Percentiles rank a stretch among this genome's conserved stretches.
Conservation (phyloP, 2,888 invertebrate species). For the Drosophila formosana region DNA sequence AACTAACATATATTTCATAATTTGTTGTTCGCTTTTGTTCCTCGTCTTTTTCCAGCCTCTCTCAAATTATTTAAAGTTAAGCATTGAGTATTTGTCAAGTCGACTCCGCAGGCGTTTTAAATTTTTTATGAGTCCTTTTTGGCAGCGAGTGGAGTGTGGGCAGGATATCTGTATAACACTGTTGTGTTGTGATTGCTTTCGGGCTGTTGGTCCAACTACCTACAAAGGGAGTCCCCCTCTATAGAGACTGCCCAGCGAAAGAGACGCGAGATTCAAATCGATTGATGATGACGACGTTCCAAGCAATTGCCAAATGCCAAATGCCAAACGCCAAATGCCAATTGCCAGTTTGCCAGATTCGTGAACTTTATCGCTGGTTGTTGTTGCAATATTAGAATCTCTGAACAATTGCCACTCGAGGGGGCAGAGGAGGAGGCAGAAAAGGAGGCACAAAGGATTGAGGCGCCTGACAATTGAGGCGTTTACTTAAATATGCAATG, state of each 20-base stretch:
- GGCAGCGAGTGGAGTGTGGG: conserved; percentile 1
- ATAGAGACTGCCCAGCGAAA: neutral
- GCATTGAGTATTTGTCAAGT: no score
- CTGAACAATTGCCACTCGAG: conserved; percentile 69
- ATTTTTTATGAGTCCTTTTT: conserved; percentile 74
- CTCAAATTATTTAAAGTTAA: no score
- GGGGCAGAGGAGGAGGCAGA: neutral
- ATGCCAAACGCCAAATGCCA: conserved; percentile 38
- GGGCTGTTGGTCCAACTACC: neutral
- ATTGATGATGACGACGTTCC: conserved; percentile 71
- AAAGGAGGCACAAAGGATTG: neutral
- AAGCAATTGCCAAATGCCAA: conserved; percentile 52
- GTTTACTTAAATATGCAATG: conserved; percentile 25
- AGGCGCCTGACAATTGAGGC: conserved; percentile 23
- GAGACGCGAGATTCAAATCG: conserved; percentile 55
- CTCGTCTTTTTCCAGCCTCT: no score
- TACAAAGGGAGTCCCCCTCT: no score
- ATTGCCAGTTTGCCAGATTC: conserved; percentile 10
- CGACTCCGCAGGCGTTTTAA: conserved; percentile 55
- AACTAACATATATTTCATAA: no score
- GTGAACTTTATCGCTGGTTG: neutral
- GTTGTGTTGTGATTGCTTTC: conserved; percentile 62
- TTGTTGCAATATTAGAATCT: conserved; percentile 42
- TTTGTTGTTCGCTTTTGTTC: no score
- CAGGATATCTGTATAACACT: conserved; percentile 31